phyloP scores from a whole-genome alignment of 2,113 vertebrate species.

The Poeciliopsis occidentalis region DNA sequence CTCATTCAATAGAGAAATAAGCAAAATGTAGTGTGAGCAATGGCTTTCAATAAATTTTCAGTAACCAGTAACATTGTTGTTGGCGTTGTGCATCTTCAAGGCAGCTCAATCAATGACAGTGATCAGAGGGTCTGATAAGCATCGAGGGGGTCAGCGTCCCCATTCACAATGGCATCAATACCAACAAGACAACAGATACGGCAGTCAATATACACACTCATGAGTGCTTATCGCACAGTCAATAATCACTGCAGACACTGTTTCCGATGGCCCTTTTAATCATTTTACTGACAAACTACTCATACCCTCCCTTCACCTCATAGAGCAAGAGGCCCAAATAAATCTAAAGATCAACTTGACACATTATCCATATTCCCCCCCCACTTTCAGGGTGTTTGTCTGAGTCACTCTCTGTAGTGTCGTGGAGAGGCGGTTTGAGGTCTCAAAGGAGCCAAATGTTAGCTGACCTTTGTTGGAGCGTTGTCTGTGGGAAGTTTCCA shows the following conservation, averaged over 20 bases:
- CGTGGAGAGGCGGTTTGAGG: slow-evolving; percentile 18
- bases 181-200: slow-evolving; percentile 68
- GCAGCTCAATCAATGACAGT: slow-evolving; percentile 53
- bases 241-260: slow-evolving; percentile 54
- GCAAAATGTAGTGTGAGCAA: not conserved
- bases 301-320: slow-evolving; percentile 1
- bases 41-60: not conserved
- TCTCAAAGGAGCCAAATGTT: slow-evolving; percentile 53
- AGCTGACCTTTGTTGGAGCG: slow-evolving; percentile 62
- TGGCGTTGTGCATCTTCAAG: slow-evolving; percentile 28
- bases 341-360: slow-evolving; percentile 36
- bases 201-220: slow-evolving; percentile 61
- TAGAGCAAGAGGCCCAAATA: slow-evolving; percentile 1
- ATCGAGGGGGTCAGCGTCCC: slow-evolving; percentile 32
- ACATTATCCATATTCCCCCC: slow-evolving; percentile 1
- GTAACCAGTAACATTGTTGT: not conserved
- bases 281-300: slow-evolving; percentile 48
- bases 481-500: slow-evolving; percentile 64
- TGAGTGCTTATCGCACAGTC: slow-evolving; percentile 68
- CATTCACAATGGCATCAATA: slow-evolving; percentile 50
- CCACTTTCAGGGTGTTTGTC: slow-evolving; percentile 6
- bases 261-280: slow-evolving; percentile 53
- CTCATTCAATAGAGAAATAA: not conserved
- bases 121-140: slow-evolving; percentile 63
- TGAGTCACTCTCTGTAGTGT: slow-evolving; percentile 29